Percentiles rank a stretch among this genome's conserved stretches.
phyloP scores from a whole-genome alignment of 2,113 vertebrate species.

The Pantherophis guttatus region DNA sequence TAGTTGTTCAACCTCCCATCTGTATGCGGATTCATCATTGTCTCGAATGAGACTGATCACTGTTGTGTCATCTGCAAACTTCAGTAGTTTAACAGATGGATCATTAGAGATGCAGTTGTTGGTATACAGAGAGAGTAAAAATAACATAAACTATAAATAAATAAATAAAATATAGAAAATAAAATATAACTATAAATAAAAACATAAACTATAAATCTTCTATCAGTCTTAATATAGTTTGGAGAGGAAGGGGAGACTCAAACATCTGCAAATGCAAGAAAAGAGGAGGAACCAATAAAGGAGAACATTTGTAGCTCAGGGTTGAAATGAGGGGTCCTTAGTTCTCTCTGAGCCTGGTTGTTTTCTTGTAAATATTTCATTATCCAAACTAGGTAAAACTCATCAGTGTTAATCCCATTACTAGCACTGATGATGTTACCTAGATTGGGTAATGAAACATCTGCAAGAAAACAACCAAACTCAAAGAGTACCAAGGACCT shows the following conservation, averaged over 20 bases:
- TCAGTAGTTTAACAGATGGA: no score
- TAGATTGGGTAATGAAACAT: not conserved
- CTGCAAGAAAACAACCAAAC: not conserved
- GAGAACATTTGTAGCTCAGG: not conserved
- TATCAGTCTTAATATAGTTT: not conserved
- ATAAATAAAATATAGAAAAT: no score
- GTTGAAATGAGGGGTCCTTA: not conserved
- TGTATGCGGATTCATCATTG: no score
- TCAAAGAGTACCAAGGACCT: not conserved
- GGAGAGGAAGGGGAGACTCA: not conserved
- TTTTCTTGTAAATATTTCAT: not conserved
- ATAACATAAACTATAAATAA: no score
- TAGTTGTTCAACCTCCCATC: no score
- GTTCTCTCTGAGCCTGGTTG: not conserved
- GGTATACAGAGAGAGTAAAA: no score
- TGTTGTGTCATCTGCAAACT: no score
- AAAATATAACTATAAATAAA: no score
- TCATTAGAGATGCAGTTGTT: no score
- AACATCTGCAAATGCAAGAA: not conserved
- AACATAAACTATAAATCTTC: not conserved
- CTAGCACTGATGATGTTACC: not conserved
- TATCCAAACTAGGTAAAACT: not conserved
- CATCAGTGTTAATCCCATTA: not conserved
- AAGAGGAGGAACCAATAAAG: not conserved
- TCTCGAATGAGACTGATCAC: no score